Evolutionary conservation across 1,140 invertebrate species (phyloP).

Genomic region (Drosophila mojavensis): DNA sequence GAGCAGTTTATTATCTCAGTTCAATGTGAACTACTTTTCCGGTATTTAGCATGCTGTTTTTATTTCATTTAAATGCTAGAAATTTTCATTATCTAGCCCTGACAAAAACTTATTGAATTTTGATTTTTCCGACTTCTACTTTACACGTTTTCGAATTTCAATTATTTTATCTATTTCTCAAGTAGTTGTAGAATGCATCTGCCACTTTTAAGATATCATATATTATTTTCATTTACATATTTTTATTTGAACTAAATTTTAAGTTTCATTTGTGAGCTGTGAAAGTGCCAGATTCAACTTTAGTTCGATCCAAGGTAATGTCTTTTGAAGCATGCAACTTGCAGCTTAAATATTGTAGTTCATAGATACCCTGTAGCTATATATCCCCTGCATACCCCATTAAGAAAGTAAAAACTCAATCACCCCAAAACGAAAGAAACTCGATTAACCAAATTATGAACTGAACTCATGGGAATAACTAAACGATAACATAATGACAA

Average conservation of each 20-base stretch:
- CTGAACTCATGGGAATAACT: not conserved
- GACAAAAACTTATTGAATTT: not conserved
- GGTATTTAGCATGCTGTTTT: not conserved
- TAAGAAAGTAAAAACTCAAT: not conserved
- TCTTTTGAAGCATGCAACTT: slow-evolving; percentile 23
- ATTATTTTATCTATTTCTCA: no score
- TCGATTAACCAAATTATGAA: slow-evolving; percentile 4
- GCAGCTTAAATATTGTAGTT: slow-evolving; percentile 4
- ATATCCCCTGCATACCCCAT: not conserved
- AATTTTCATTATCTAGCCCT: no score
- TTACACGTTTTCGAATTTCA: no score
- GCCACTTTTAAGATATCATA: no score
- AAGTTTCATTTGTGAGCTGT: slow-evolving; percentile 15
- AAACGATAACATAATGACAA: no score
- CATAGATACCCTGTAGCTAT: slow-evolving; percentile 9
- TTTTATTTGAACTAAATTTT: not conserved
- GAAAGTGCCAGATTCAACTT: not conserved
- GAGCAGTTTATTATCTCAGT: not conserved
- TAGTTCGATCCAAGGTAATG: slow-evolving; percentile 30
- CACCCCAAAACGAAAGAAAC: not conserved
- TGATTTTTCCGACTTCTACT: no score
- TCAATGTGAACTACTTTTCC: not conserved
- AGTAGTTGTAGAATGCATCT: no score
- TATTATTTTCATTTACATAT: not conserved
- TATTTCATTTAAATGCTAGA: no score